Conservation (phyloP, 2,113 vertebrate genomes). For the Myotis lucifugus region DNA sequence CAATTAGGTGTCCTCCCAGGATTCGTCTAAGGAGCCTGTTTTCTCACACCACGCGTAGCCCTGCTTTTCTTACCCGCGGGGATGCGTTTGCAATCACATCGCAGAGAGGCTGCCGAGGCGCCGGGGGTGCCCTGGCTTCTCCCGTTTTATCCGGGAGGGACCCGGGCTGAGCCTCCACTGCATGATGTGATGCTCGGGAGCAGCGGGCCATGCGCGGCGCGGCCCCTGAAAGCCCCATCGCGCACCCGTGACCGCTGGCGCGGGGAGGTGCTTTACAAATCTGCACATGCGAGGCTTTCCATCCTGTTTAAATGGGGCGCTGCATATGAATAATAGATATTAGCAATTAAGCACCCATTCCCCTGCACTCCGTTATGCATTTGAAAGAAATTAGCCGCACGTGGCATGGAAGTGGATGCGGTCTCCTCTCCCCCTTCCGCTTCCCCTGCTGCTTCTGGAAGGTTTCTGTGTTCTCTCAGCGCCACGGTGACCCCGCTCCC, state of each 20-base stretch:
- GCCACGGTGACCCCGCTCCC: conserved; percentile 81
- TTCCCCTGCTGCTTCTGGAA: conserved; percentile 82
- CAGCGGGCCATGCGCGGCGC: no score
- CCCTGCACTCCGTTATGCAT: conserved; percentile 84
- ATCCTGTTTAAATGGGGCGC: conserved; percentile 81
- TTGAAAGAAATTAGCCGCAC: conserved; percentile 87
- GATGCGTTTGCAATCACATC: conserved; percentile 73
- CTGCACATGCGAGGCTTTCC: conserved; percentile 85
- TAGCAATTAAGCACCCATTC: conserved; percentile 88
- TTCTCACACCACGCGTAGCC: conserved; percentile 68
- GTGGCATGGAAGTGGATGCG: conserved; percentile 78
- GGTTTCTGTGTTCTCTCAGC: conserved; percentile 80
- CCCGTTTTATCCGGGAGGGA: conserved; percentile 66
- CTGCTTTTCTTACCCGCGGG: conserved; percentile 66
- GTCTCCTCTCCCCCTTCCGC: conserved; percentile 81
- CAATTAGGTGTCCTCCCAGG: conserved; percentile 75
- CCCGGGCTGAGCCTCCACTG: conserved; percentile 79
- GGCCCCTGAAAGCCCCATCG: background rate
- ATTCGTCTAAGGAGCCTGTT: conserved; percentile 69
- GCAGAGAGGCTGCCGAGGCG: conserved; percentile 43
- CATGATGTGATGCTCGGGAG: background rate
- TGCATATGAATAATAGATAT: conserved; percentile 89
- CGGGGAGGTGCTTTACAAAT: conserved; percentile 59
- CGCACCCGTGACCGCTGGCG: no score
- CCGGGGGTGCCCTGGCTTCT: conserved; percentile 64